Evolutionary conservation across 2,888 invertebrate genomes (phyloP), one percentile per base, ranked within the genome.

Genomic region (Stegana nigrithorax): DNA sequence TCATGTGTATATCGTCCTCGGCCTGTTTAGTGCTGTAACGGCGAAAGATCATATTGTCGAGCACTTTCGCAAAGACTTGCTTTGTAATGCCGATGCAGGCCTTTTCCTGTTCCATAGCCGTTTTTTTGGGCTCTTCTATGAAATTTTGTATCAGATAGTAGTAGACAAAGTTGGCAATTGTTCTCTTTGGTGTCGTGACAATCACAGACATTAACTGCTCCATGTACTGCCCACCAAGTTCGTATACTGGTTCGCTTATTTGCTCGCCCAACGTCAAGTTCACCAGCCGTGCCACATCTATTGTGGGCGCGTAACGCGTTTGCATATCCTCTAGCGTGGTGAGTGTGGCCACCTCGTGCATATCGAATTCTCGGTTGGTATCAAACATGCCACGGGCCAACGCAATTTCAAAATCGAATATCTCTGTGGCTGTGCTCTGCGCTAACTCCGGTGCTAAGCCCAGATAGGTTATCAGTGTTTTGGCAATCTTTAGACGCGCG

Each of bases 1-100:
- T 72, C 2, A 67, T 64, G 2, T 78, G 70, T 0, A 85, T 63
- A 36, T 83, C 83, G 2, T 60, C 19, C 14, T 75, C 73, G 0
- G 76, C 78, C 36, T 64, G 67, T 0, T 73, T 67, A 17, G 69
- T 77, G 53, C 76, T 79, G 63, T 73, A 72, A 6, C 65, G 71
- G 0, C 84, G 71, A 56, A 76, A 78, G 44, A 82, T 70, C 72
- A 85, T 78, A 17, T 83, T 83, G 36, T 85, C 83, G 10, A 85
- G 62, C 12, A 75, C 76, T 51, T 81, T 83, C 10, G 84, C 64
- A 14, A 84, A 84, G 50, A 71, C 58, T 19, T 72, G 59, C 39
- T 75, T 79, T 0, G 78, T 75, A 3, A 63, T 57, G 1, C 66
- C 62, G 1, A 80, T 63, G 62, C 84, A 84, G 4, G 61, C 47